Evolutionary conservation across 2,888 invertebrate genomes (phyloP).

Genomic region (Flexamia atlantica): DNA sequence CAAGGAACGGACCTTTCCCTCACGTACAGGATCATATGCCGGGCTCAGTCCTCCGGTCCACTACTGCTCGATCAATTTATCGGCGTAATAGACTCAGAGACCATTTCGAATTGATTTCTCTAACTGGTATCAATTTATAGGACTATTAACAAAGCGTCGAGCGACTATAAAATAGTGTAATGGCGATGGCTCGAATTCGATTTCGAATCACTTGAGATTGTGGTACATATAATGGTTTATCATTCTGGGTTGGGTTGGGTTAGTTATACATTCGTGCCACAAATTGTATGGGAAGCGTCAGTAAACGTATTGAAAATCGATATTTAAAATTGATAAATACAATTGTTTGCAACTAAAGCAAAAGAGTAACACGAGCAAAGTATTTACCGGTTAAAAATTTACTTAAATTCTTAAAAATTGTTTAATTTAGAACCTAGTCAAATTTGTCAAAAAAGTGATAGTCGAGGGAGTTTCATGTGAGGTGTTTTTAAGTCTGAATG

Average conservation of each 20-base stretch:
- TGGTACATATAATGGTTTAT: neutral
- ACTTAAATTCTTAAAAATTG: too few relatives aligned
- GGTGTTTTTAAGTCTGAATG: too few relatives aligned
- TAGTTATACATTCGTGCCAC: neutral
- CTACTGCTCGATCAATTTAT: conserved; percentile 14
- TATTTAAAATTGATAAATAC: too few relatives aligned
- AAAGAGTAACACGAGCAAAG: too few relatives aligned
- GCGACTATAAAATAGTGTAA: conserved; percentile 5
- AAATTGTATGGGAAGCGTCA: too few relatives aligned
- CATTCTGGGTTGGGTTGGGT: neutral
- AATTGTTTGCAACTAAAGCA: too few relatives aligned
- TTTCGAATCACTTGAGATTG: neutral
- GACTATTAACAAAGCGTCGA: conserved; percentile 21
- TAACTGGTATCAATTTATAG: conserved; percentile 45
- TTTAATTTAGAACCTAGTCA: too few relatives aligned
- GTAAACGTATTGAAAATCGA: too few relatives aligned
- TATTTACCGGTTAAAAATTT: too few relatives aligned
- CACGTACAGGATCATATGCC: conserved; percentile 18
- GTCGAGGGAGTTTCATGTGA: too few relatives aligned
- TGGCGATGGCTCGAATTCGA: conserved; percentile 21
- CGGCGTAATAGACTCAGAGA: conserved; percentile 15
- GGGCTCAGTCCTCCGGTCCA: neutral
- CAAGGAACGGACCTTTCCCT: conserved; percentile 37
- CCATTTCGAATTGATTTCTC: conserved; percentile 49
- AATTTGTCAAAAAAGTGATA: too few relatives aligned